Conservation (phyloP, 2,888 invertebrate species). For the Argyra leucocephala region DNA sequence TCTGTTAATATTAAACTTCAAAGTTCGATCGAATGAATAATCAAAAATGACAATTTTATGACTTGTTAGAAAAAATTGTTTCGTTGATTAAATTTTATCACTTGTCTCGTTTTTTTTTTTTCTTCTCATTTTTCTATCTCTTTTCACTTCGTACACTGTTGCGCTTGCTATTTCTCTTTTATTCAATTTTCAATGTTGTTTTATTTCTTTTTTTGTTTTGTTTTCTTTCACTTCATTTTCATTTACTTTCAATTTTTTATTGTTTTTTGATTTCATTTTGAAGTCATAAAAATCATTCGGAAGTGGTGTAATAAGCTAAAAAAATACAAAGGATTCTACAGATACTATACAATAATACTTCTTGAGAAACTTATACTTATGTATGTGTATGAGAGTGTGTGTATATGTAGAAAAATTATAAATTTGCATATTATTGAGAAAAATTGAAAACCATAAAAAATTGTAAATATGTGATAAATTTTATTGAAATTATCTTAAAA, state of each 20-base stretch:
- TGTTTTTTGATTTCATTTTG: neutral
- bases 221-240: neutral
- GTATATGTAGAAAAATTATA: neutral
- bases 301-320: neutral
- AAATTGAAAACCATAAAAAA: neutral
- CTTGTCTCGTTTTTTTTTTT: neutral
- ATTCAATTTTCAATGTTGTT: neutral
- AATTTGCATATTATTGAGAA: neutral
- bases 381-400: no score
- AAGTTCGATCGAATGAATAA: neutral
- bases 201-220: neutral
- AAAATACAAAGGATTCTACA: neutral
- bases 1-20: no score
- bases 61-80: slow-evolving; percentile 1
- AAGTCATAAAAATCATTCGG: neutral
- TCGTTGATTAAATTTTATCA: slow-evolving; percentile 6
- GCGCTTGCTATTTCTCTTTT: no score
- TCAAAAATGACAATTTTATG: slow-evolving; percentile 6
- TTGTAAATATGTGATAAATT: neutral
- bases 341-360: neutral
- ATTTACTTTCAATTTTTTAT: neutral
- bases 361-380: neutral
- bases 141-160: no score
- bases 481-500: neutral
- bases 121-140: neutral